Base-by-base conservation (phyloP, 2,113 vertebrate genomes). In the Hippocampus guttulatus region DNA sequence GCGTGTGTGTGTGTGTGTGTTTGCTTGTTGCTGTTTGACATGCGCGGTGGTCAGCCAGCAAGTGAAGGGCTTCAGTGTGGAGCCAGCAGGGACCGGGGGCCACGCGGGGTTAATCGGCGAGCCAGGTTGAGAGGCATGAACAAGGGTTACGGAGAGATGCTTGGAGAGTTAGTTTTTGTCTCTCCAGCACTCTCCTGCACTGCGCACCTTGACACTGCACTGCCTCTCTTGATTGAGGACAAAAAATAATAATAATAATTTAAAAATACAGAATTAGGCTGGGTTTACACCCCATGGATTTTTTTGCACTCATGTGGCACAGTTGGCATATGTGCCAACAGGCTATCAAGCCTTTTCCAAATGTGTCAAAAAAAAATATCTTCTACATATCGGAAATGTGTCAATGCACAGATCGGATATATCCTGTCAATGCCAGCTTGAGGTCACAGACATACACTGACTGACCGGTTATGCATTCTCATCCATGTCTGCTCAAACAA, bases 91-190 rank as follows among this genome's bases (percentile, higher is more conserved):
- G 86, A 84, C 71, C 76, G 61, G 70, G 71, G 68, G 70, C 75
- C 79, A 68, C 77, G 71, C 73, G 23, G 88, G 91, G 91, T 92
- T 92, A 91, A 92, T 91, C 87, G 81, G 78, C 75, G 65, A 85
- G 88, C 81, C 84, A 78, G 85, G 80, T 84, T 85, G 88, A 89
- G 89, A 90, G 88, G 87, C 86, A 85, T 85, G 78, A 82, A 86
- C 86, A 86, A 86, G 88, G 81, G 69, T 73, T 77, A 51, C 70
- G 81, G 77, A 85, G 88, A 90, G 86, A 76, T 52, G 3, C 83
- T 76, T 82, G 84, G 87, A 89, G 89, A 88, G 82, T 81, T 77
- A 84, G 84, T 87, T 63, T 75, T 79, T 71, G 51, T 81, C 84
- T 83, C 78, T 81, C 66, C 68, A 78, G 76, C 75, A 78, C 84